Conservation (phyloP, 1,140 invertebrate species). For the Dendrolimus punctatus region DNA sequence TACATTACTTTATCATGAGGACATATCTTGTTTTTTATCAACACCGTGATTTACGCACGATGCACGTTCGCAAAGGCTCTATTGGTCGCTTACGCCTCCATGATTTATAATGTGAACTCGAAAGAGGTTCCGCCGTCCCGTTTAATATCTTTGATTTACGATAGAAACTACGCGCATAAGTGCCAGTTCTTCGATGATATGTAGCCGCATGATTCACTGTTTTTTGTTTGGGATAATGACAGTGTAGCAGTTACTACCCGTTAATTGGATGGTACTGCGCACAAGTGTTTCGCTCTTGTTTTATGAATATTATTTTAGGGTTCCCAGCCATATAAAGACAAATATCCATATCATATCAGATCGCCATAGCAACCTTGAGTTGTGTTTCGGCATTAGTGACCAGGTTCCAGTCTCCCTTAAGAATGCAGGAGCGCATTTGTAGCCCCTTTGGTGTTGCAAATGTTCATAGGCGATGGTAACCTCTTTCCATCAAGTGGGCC, state of each 20-base stretch:
- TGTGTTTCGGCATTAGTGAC: too few relatives aligned
- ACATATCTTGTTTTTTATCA: conserved; percentile 18
- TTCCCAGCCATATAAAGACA: too few relatives aligned
- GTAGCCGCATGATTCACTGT: conserved; percentile 34
- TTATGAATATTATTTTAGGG: conserved; percentile 37
- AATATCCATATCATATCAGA: too few relatives aligned
- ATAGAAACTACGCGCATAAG: conserved; percentile 64
- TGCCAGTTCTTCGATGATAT: conserved; percentile 63
- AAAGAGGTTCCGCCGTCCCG: conserved; percentile 66
- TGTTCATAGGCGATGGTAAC: too few relatives aligned
- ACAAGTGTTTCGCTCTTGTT: conserved; percentile 23
- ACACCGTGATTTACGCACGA: conserved; percentile 46
- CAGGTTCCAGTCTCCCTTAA: too few relatives aligned
- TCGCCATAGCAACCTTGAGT: too few relatives aligned
- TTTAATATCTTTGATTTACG: conserved; percentile 72
- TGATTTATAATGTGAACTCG: conserved; percentile 69
- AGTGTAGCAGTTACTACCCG: too few relatives aligned
- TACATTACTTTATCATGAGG: conserved; percentile 6
- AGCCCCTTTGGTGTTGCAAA: too few relatives aligned
- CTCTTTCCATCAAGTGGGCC: too few relatives aligned
- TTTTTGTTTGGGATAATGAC: conserved; percentile 13
- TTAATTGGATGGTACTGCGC: too few relatives aligned
- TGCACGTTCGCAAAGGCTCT: conserved; percentile 49
- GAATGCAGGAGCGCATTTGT: too few relatives aligned
- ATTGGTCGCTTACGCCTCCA: conserved; percentile 50